These are phyloP conservation scores for Periphyllus acericola DNA, from an alignment of 2,888 invertebrate genomes.

Conservation along the genomic window DNA sequence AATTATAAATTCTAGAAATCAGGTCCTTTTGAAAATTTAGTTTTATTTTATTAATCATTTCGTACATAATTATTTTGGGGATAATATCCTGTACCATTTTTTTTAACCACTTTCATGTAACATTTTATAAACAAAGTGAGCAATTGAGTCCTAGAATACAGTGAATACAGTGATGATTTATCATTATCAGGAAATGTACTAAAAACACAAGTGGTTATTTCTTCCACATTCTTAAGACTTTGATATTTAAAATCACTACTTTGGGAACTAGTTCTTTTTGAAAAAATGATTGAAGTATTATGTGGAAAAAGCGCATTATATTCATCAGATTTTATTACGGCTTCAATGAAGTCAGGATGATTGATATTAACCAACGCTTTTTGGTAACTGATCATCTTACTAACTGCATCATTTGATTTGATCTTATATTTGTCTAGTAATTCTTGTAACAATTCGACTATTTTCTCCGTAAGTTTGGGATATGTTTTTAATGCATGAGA, in stretches of 20 bases:
- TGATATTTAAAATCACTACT: too few relatives aligned
- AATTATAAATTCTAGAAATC: slow-evolving; percentile 25
- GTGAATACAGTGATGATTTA: slow-evolving; percentile 7
- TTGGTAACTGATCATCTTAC: slow-evolving; percentile 17
- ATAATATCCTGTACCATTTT: slow-evolving; percentile 38
- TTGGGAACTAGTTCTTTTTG: too few relatives aligned
- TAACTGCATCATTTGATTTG: slow-evolving; percentile 3
- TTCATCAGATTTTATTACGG: background rate
- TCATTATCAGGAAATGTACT: background rate
- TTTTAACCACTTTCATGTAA: slow-evolving; percentile 35
- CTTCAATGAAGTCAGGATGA: slow-evolving; percentile 37
- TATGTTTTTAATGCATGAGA: slow-evolving; percentile 11
- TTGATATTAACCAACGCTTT: slow-evolving; percentile 1
- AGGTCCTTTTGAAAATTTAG: slow-evolving; percentile 26
- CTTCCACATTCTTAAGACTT: background rate
- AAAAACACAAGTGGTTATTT: slow-evolving; percentile 24
- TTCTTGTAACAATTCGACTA: background rate
- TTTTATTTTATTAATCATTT: slow-evolving; percentile 36
- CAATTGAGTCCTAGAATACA: slow-evolving; percentile 2
- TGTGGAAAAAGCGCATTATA: background rate
- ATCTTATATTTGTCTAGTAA: slow-evolving; percentile 12
- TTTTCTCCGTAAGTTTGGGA: background rate
- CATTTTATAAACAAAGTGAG: slow-evolving; percentile 31
- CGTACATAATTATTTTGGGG: slow-evolving; percentile 36
- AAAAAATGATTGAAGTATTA: too few relatives aligned